Evolutionary conservation across 2,113 vertebrate species (phyloP), one percentile per base, ranked within the genome.

Genomic region (Arizona elegans): DNA sequence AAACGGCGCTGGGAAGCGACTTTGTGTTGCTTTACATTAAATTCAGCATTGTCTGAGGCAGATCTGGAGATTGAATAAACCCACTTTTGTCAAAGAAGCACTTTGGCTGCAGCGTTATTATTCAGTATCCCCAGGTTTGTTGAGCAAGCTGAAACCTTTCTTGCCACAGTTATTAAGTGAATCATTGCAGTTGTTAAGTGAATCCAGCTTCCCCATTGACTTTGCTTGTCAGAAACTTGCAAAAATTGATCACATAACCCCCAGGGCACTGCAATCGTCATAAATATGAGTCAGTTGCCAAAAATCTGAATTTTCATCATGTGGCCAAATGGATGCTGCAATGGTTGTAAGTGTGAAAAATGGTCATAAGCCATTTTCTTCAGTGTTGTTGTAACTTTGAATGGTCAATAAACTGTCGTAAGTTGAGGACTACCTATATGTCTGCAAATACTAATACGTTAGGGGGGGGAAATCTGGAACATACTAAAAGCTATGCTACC

Each of bases 381-480:
- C 65, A 33, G 29, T 6, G 2, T 70, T 2, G 11, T 65, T n/a
- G 62, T 65, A 65, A 65, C 26, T 70, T n/a, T 70, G 65, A 70
- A 70, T n/a, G 5, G 29, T 70, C 65, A 70, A 12, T 70, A 4
- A 70, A 6, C 29, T n/a, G 29, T 33, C n/a, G 65, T 70, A 70
- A 70, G 5, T 70, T 5, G 4, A 70, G 29, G 65, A 70, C 29
- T 15, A n/a, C 65, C 65, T 70, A 12, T 38, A 43, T 9, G 17
- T 81, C 33, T 81, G 75, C 75, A 81, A 81, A 81, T 43, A 81
- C 33, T 38, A 43, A 21, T 43, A 21, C 38, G 17, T 15, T 19
- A 1, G 33, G 1, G n/a, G 11, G 24, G 0, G 1, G 1, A 1
- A 10, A 4, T 38, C 75, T 81, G 15, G 3, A 81, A 43, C 19